Evolutionary conservation across 2,113 vertebrate species (phyloP).

Genomic region (Morone saxatilis): DNA sequence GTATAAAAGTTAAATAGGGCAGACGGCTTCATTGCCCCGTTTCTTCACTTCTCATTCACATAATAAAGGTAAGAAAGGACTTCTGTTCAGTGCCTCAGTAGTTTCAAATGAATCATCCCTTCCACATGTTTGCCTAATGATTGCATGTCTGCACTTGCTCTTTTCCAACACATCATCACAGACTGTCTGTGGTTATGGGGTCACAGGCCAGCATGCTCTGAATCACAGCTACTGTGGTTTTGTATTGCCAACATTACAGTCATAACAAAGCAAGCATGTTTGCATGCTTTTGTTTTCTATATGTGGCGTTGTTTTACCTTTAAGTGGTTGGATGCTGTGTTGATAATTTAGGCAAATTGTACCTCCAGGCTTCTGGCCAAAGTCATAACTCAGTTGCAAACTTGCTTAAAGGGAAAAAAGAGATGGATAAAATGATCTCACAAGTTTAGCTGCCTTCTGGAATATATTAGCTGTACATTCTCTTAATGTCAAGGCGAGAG

Average conservation of each 20-base stretch:
- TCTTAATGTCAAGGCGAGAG: conserved; percentile 34
- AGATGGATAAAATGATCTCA: conserved; percentile 75
- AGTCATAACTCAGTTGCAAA: conserved; percentile 61
- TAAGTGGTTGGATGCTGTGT: background rate
- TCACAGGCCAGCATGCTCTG: conserved; percentile 58
- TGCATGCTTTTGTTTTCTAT: conserved; percentile 36
- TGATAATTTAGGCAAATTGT: conserved; percentile 44
- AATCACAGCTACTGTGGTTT: conserved; percentile 29
- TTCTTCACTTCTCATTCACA: conserved; percentile 38
- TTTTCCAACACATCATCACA: conserved; percentile 75
- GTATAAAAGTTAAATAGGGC: conserved; percentile 22
- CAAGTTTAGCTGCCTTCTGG: conserved; percentile 65
- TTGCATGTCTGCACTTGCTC: conserved; percentile 75
- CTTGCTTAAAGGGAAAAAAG: conserved; percentile 21
- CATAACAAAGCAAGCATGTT: conserved; percentile 7
- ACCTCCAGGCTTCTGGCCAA: conserved; percentile 48
- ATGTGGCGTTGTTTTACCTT: conserved; percentile 2
- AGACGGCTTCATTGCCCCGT: conserved; percentile 9
- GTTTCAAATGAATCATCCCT: conserved; percentile 79
- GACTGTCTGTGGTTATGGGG: conserved; percentile 64
- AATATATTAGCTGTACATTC: conserved; percentile 70
- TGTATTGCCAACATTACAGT: conserved; percentile 24
- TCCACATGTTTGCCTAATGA: conserved; percentile 81
- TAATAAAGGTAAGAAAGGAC: conserved; percentile 65
- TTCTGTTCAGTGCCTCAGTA: conserved; percentile 47